A percentile compares a stretch with the other conserved stretches of the same genome.
Evolutionary conservation across 2,113 vertebrate genomes (phyloP).

Genomic region (Malurus cyaneus): DNA sequence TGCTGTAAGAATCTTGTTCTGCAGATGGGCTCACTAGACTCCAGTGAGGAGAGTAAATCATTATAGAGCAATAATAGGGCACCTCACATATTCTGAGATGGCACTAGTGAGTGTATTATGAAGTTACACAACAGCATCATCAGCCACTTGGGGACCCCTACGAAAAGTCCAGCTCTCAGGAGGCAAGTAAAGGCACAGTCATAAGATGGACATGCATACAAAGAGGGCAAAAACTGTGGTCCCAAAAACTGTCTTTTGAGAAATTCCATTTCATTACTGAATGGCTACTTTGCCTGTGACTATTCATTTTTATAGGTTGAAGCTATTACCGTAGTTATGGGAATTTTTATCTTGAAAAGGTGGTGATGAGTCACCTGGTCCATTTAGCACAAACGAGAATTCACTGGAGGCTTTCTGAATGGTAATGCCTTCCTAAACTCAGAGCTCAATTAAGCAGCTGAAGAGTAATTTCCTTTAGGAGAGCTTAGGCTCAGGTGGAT

Average conservation of each 20-base stretch:
- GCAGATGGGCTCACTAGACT: background rate
- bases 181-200: background rate
- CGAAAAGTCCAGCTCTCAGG: background rate
- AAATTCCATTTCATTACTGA: background rate
- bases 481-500: background rate
- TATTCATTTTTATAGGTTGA: background rate
- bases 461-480: conserved; percentile 28
- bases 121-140: background rate
- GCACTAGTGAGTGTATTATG: background rate
- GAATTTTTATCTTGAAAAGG: conserved; percentile 22
- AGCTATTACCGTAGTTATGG: background rate
- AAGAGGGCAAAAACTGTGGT: background rate
- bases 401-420: conserved; percentile 5
- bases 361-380: conserved; percentile 22
- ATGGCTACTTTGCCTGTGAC: background rate
- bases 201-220: background rate
- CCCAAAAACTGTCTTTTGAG: background rate
- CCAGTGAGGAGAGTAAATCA: background rate
- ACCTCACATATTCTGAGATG: background rate
- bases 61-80: background rate
- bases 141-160: background rate
- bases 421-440: conserved; percentile 24
- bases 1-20: background rate
- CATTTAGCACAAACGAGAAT: conserved; percentile 20
- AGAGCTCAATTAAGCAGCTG: conserved; percentile 20